phyloP scores from a whole-genome alignment of 2,113 vertebrate species.

The Apeltes quadracus region DNA sequence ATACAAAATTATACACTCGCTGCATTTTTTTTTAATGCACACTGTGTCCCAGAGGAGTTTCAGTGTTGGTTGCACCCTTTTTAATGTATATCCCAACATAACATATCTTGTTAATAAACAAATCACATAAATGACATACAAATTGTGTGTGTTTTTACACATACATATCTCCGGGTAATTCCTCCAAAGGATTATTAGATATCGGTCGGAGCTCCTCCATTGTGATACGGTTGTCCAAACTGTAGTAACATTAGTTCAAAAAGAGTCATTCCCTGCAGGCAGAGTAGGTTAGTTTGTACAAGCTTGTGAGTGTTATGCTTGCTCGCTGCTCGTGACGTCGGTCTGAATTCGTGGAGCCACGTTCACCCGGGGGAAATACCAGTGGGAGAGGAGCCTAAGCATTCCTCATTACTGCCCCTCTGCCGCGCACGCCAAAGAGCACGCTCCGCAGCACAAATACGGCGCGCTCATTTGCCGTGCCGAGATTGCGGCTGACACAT shows the following conservation, averaged over 20 bases:
- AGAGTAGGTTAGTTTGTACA: conserved; percentile 59
- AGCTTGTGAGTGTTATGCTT: conserved; percentile 51
- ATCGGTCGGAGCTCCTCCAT: not conserved
- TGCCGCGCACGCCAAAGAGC: conserved; percentile 68
- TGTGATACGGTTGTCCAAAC: not conserved
- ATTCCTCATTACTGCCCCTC: conserved; percentile 79
- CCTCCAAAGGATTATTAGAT: too few relatives aligned
- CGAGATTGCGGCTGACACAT: conserved; percentile 27
- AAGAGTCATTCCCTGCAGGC: conserved; percentile 29
- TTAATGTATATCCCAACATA: not conserved
- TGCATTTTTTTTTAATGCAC: not conserved
- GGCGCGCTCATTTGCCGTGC: conserved; percentile 18
- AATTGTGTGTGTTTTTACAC: too few relatives aligned
- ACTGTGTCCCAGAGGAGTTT: not conserved
- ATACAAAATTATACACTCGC: not conserved
- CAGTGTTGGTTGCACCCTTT: not conserved
- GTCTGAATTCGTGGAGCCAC: conserved; percentile 55
- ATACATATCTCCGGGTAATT: too few relatives aligned
- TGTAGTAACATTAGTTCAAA: conserved; percentile 10
- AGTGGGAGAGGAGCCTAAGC: conserved; percentile 61
- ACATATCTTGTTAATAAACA: not conserved
- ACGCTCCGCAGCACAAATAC: conserved; percentile 51
- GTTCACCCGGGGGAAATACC: conserved; percentile 63
- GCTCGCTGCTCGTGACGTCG: conserved; percentile 52
- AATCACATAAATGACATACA: not conserved